phyloP scores from a whole-genome alignment of 2,113 vertebrate genomes.

The Hucho hucho region DNA sequence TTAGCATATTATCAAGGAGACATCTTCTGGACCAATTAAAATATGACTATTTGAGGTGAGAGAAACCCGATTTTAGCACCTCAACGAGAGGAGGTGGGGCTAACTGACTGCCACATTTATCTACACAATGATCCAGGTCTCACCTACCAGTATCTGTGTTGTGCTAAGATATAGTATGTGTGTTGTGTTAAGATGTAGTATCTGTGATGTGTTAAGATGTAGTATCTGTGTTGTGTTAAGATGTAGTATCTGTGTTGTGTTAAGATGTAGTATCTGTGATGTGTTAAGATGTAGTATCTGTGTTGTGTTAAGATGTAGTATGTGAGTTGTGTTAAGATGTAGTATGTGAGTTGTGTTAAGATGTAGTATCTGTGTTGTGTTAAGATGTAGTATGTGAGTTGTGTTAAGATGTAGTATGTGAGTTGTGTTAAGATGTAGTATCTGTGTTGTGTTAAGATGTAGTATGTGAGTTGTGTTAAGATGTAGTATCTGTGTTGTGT shows the following conservation, averaged over 20 bases:
- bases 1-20: conserved; percentile 73
- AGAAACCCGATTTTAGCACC: not conserved
- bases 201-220: not conserved
- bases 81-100: not conserved
- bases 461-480: not conserved
- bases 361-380: too few species aligned
- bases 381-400: too few species aligned
- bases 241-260: too few species aligned
- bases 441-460: not conserved
- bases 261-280: too few species aligned
- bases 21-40: conserved; percentile 73
- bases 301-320: too few species aligned
- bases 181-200: too few species aligned
- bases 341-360: too few species aligned
- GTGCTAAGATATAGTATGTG: not conserved
- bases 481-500: not conserved
- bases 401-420: too few species aligned
- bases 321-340: too few species aligned
- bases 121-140: not conserved
- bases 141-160: not conserved
- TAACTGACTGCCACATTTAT: not conserved
- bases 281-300: too few species aligned
- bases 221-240: too few species aligned
- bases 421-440: too few species aligned
- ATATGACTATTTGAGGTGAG: conserved; percentile 32